Conservation (phyloP, 2,113 vertebrate species). For the Lagenorhynchus albirostris region DNA sequence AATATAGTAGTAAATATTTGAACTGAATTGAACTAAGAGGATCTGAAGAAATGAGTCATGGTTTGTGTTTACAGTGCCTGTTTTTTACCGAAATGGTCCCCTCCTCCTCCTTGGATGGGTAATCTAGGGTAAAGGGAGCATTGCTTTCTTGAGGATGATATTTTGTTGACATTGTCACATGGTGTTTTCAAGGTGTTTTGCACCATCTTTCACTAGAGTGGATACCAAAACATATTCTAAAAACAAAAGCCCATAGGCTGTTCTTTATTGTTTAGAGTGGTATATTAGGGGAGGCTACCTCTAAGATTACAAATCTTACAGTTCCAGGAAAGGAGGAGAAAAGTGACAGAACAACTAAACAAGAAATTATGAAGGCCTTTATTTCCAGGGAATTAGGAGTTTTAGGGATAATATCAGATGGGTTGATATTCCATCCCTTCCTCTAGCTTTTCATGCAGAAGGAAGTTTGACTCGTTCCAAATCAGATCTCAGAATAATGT, state of each 20-base stretch:
- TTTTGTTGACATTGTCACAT: neutral
- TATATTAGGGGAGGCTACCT: neutral
- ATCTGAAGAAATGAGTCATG: neutral
- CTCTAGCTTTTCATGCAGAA: neutral
- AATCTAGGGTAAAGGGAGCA: neutral
- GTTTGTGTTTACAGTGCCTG: neutral
- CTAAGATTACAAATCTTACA: neutral
- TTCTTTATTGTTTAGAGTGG: neutral
- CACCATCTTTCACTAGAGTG: neutral
- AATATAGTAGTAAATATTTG: neutral
- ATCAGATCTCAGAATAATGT: neutral
- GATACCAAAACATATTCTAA: neutral
- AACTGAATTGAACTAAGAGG: neutral
- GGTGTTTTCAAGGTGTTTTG: neutral
- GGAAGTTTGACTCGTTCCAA: neutral
- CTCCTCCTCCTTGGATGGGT: fast-evolving
- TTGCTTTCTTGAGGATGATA: neutral
- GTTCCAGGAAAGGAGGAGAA: neutral
- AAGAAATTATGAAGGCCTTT: neutral
- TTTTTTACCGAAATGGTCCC: neutral
- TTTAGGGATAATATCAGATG: neutral
- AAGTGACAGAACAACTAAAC: neutral
- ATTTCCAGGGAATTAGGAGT: neutral
- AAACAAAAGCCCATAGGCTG: neutral
- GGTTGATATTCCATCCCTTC: neutral